These are phyloP conservation scores for Calameuta pallipes DNA, from an alignment of 2,888 invertebrate genomes.

Conservation along the genomic window DNA sequence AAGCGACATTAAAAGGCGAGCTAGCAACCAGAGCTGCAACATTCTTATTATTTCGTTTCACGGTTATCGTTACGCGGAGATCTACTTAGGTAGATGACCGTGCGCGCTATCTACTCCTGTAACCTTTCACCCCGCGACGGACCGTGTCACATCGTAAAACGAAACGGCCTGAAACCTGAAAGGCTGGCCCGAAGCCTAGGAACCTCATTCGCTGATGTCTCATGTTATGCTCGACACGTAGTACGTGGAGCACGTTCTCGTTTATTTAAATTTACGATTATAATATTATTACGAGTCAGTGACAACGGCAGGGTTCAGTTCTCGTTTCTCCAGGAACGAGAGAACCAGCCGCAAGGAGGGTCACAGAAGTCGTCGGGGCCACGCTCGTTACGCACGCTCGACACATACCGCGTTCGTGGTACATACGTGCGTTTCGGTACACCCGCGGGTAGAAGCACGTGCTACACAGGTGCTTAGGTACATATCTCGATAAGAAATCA, in stretches of 20 bases:
- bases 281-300: constrained; percentile 35
- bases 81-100: constrained; percentile 36
- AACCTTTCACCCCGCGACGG: constrained; percentile 27
- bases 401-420: constrained; percentile 25
- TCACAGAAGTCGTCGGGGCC: constrained; percentile 24
- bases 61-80: constrained; percentile 52
- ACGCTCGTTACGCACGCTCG: constrained; percentile 38
- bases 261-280: constrained; percentile 59
- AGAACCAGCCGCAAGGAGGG: constrained; percentile 16
- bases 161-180: constrained; percentile 51
- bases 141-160: constrained; percentile 56
- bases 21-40: background rate
- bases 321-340: constrained; percentile 7
- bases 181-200: constrained; percentile 17
- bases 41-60: constrained; percentile 48
- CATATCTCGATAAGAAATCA: background rate
- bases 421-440: constrained; percentile 3
- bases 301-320: constrained; percentile 21
- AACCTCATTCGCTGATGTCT: background rate
- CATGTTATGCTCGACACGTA: constrained; percentile 60
- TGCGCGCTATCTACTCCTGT: constrained; percentile 23
- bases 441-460: constrained; percentile 19
- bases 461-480: constrained; percentile 19
- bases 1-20: background rate
- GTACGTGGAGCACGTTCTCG: constrained; percentile 45